A percentile compares a stretch with the other conserved stretches of the same genome.
These are phyloP conservation scores for Apostichopus californicus DNA, from an alignment of 35 echinoderm and acorn worm genomes.

Conservation along the genomic window DNA sequence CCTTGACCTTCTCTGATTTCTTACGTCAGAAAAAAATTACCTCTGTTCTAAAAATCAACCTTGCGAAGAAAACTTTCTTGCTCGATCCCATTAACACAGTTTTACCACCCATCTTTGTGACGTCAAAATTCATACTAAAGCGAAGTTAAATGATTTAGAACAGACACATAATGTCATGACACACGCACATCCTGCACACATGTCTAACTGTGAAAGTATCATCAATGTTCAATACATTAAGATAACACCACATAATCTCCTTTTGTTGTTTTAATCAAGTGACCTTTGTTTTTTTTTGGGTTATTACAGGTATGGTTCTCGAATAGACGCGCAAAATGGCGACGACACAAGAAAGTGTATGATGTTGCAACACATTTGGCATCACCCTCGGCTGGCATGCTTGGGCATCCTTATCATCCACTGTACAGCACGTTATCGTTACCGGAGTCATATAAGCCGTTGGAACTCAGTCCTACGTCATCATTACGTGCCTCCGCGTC, in stretches of 20 bases:
- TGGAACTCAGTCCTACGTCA: slow-evolving; percentile 47
- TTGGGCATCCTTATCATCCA: slow-evolving; percentile 73
- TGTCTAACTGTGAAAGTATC: background rate
- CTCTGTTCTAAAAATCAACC: too few species aligned
- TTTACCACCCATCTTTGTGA: too few species aligned
- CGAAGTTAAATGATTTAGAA: too few species aligned
- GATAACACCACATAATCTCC: background rate
- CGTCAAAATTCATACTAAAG: too few species aligned
- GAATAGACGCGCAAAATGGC: slow-evolving; percentile 93
- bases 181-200: too few species aligned
- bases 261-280: background rate
- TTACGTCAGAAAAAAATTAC: too few species aligned
- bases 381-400: slow-evolving; percentile 28
- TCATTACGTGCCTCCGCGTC: slow-evolving; percentile 20
- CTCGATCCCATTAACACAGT: too few species aligned
- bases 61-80: too few species aligned
- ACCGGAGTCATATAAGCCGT: slow-evolving; percentile 62
- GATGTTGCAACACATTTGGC: slow-evolving; percentile 23
- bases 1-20: too few species aligned
- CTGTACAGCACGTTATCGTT: slow-evolving; percentile 59
- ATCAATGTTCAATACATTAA: background rate
- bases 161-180: too few species aligned
- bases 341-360: slow-evolving; percentile 89
- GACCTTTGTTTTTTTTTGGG: background rate
- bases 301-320: slow-evolving; percentile 95